phyloP scores from a whole-genome alignment of 1,140 invertebrate species.

The Drosophila pruinosa region DNA sequence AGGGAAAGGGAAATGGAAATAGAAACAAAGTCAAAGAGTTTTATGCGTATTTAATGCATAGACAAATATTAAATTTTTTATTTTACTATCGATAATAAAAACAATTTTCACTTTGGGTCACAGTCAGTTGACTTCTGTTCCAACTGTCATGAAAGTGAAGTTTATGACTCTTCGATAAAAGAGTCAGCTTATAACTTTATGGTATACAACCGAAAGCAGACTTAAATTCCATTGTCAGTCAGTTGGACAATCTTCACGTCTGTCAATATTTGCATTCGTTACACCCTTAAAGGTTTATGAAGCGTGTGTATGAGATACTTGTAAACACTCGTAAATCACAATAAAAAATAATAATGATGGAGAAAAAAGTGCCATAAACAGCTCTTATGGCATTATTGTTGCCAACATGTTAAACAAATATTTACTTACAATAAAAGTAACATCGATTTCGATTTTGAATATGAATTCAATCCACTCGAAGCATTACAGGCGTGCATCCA shows the following conservation, averaged over 20 bases:
- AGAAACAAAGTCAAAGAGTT: not conserved
- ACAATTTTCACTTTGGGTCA: conserved; percentile 50
- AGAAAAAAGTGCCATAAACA: conserved; percentile 44
- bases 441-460: conserved; percentile 7
- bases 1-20: conserved; percentile 3
- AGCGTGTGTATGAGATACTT: conserved; percentile 9
- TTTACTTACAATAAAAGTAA: conserved; percentile 50
- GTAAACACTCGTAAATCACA: conserved; percentile 7
- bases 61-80: conserved; percentile 14
- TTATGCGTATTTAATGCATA: conserved; percentile 12
- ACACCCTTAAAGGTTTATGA: conserved; percentile 9
- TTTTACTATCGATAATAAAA: conserved; percentile 53
- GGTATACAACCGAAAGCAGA: conserved; percentile 1
- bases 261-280: conserved; percentile 31
- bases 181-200: not conserved
- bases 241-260: not conserved
- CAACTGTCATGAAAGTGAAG: conserved; percentile 6
- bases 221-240: not conserved
- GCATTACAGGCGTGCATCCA: conserved; percentile 31
- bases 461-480: conserved; percentile 12
- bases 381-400: conserved; percentile 35
- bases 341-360: conserved; percentile 2
- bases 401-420: conserved; percentile 45
- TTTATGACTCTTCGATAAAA: conserved; percentile 7
- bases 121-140: conserved; percentile 42